Percentiles rank a stretch among this genome's conserved stretches.
Evolutionary conservation across 30 jellyfish, hydroid and myxozoan genomes (phyloP).

Genomic region (Cassiopea andromeda): DNA sequence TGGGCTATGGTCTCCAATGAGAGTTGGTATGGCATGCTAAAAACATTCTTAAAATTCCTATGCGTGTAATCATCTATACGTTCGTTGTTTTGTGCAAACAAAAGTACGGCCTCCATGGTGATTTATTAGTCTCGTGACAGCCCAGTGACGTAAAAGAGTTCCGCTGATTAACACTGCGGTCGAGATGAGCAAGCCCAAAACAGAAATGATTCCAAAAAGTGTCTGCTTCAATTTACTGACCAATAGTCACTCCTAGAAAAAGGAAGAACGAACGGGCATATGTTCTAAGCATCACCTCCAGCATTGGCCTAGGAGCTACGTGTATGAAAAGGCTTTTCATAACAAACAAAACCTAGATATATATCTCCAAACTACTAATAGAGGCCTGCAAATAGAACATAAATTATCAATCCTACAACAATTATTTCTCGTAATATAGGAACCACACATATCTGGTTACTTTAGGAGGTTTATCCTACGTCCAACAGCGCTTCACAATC

Average conservation of each 20-base stretch:
- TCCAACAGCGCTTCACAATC: neutral
- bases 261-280: no score
- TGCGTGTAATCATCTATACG: neutral
- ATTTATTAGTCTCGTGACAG: neutral
- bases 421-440: neutral
- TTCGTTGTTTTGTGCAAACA: neutral
- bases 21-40: neutral
- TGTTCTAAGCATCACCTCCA: no score
- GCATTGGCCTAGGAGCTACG: no score
- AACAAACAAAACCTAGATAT: neutral
- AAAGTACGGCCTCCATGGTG: neutral
- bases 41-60: slow-evolving; percentile 7
- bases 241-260: no score
- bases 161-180: slow-evolving; percentile 8
- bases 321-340: no score
- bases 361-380: neutral
- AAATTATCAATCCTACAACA: neutral
- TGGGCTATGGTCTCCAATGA: neutral
- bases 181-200: neutral
- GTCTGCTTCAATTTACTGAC: neutral
- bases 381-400: neutral
- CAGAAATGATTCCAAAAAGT: neutral
- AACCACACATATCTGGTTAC: neutral
- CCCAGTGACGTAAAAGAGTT: neutral
- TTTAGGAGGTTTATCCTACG: neutral